Base-by-base conservation (phyloP, 2,888 invertebrate species). In the Brachynemurus nebulosus region DNA sequence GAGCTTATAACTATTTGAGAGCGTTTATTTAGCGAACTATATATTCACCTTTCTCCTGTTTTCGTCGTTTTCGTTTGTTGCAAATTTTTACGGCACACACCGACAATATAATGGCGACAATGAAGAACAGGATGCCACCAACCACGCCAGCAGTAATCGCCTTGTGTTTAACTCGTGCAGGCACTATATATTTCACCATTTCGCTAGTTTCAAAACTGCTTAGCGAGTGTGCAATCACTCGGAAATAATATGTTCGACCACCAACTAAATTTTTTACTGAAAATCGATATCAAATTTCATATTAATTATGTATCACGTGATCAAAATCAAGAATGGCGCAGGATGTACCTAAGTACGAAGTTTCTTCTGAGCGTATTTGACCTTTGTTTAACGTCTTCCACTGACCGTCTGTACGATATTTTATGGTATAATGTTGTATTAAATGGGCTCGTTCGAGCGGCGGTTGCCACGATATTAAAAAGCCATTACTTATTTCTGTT, bases 11-110 rank as follows among this genome's bases (percentile, higher is more conserved):
- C n/a, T n/a, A n/a, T n/a, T n/a, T n/a, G n/a, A n/a, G n/a, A n/a
- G n/a, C n/a, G n/a, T n/a, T n/a, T n/a, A n/a, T n/a, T n/a, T n/a
- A n/a, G n/a, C n/a, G n/a, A n/a, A n/a, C n/a, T n/a, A n/a, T n/a
- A n/a, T n/a, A 3, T 19, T 71, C 75, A 93, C 95, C 93, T 88
- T 93, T 92, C 72, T 92, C 91, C 71, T 92, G 91, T 80, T 91
- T 92, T 74, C 91, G 84, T 60, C 92, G 79, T 71, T 92, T 92
- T 63, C 92, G 76, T 70, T 92, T 91, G 74, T 93, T 95, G 78
- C 92, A 92, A 68, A 93, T 92, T 75, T 95, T 92, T 62, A 95
- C 92, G 58, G 92, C 91, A 73, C 95, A 92, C 62, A 95, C 86
- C 58, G 93, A 92, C 60, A 96, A 79, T 62, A 95, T 90, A 68